Evolutionary conservation across 2,113 vertebrate genomes (phyloP).

Genomic region (Chamaetylas fuelleborni): DNA sequence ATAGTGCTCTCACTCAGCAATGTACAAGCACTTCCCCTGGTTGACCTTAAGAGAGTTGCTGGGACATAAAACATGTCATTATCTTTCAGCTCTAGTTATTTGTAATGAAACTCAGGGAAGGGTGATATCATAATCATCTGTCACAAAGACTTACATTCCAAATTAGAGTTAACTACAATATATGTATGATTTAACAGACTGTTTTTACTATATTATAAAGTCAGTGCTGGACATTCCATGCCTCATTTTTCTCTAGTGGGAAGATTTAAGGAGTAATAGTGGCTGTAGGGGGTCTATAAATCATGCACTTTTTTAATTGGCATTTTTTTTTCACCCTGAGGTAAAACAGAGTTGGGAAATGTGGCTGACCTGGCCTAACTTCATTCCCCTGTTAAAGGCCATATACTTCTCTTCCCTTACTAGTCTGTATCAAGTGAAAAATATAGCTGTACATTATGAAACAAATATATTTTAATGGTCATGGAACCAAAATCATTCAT

Average conservation of each 20-base stretch:
- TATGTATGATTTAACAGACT: slow-evolving; percentile 40
- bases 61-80: slow-evolving; percentile 2
- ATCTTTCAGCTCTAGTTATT: slow-evolving; percentile 20
- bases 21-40: neutral
- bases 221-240: neutral
- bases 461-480: neutral
- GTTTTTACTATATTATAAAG: slow-evolving; percentile 9
- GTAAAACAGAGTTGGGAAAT: neutral
- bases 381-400: neutral
- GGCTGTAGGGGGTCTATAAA: slow-evolving; percentile 12
- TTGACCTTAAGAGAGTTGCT: neutral
- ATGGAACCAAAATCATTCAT: neutral
- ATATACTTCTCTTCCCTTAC: neutral
- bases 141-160: slow-evolving; percentile 51
- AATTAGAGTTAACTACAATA: slow-evolving; percentile 32
- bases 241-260: slow-evolving; percentile 6
- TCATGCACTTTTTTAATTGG: neutral
- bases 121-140: slow-evolving; percentile 18
- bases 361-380: neutral
- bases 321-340: neutral
- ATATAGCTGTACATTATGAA: neutral
- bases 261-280: slow-evolving; percentile 37
- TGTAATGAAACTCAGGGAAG: neutral
- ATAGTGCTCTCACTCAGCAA: neutral
- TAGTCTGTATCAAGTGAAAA: neutral